phyloP scores from a whole-genome alignment of 2,113 vertebrate genomes.

The Oreochromis tanganicae region DNA sequence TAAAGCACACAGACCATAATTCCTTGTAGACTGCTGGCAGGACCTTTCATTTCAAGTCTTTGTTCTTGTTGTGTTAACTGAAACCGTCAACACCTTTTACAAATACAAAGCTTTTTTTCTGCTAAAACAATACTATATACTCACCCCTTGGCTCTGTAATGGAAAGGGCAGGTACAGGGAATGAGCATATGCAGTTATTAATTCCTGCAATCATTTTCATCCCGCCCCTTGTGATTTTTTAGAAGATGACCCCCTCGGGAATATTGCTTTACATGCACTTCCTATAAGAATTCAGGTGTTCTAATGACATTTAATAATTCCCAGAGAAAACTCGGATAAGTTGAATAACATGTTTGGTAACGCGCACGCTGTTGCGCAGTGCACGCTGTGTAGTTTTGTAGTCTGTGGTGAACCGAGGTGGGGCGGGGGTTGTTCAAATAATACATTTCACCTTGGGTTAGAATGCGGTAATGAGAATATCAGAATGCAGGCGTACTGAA shows the following conservation, averaged over 20 bases:
- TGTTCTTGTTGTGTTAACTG: background rate
- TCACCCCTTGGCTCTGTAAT: background rate
- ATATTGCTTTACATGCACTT: conserved; percentile 30
- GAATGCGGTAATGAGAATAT: conserved; percentile 12
- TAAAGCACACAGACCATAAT: background rate
- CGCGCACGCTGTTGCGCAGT: background rate
- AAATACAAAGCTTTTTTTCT: background rate
- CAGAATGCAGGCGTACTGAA: background rate
- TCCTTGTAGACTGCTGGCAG: background rate
- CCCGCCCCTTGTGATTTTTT: background rate
- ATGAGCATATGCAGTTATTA: background rate
- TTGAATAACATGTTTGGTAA: conserved; percentile 4
- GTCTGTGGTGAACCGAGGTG: background rate
- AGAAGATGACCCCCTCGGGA: background rate
- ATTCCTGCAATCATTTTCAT: background rate
- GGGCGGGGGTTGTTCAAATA: background rate
- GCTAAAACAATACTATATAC: background rate
- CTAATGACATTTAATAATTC: conserved; percentile 32
- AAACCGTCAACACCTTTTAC: background rate
- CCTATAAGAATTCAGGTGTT: background rate
- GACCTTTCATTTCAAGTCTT: background rate
- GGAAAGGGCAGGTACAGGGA: background rate
- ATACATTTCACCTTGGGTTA: background rate
- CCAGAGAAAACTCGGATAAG: conserved; percentile 8
- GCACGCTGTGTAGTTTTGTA: background rate